Conservation (phyloP, 2,113 vertebrate species). For the Dromas ardeola region DNA sequence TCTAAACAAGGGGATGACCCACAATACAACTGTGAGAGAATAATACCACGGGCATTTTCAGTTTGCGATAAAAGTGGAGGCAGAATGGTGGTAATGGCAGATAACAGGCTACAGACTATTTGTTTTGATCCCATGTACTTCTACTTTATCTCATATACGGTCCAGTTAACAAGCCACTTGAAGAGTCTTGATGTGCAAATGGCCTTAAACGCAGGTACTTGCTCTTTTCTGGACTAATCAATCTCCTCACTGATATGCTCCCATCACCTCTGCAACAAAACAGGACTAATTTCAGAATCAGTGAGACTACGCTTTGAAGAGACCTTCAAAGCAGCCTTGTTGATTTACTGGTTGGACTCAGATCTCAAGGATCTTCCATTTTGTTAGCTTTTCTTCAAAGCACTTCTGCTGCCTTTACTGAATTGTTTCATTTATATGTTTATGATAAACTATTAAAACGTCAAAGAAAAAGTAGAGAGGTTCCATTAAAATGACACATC, state of each 20-base stretch:
- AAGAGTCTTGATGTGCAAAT: background rate
- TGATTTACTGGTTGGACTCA: background rate
- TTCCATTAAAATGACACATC: background rate
- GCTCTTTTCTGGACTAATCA: background rate
- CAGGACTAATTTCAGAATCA: background rate
- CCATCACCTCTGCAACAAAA: background rate
- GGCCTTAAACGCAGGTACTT: background rate
- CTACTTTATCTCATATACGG: background rate
- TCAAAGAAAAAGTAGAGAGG: background rate
- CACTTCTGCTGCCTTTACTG: background rate
- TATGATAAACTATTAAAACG: background rate
- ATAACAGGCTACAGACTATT: background rate
- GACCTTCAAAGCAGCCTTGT: background rate
- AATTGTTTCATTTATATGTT: background rate
- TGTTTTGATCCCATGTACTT: background rate
- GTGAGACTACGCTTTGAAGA: background rate
- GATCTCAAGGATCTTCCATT: background rate
- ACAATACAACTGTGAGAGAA: background rate
- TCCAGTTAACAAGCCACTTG: background rate
- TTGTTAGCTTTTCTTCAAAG: background rate
- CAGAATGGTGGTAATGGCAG: background rate
- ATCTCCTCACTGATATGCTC: background rate
- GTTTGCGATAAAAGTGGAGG: background rate
- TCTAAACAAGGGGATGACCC: background rate
- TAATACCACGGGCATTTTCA: background rate